Evolutionary conservation across 2,113 vertebrate species (phyloP), one percentile per base, ranked within the genome.

Genomic region (Maccullochella peelii): DNA sequence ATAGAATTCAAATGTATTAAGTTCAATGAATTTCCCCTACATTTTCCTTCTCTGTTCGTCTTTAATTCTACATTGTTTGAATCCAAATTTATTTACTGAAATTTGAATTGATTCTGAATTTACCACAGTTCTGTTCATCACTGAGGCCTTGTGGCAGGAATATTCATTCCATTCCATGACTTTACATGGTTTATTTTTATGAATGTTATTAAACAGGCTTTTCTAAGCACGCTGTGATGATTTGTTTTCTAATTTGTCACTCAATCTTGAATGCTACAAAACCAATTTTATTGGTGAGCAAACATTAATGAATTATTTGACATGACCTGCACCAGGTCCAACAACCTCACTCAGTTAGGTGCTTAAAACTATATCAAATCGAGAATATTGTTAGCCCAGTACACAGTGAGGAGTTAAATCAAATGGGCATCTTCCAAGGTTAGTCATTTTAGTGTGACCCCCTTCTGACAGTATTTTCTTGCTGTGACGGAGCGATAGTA

Each of bases 161-260:
- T 10, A 42, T 71, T 40, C 59, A 73, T 87, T 86, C 67, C 72
- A n/a, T n/a, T n/a, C n/a, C n/a, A n/a, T n/a, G n/a, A n/a, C 27
- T 84, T 85, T 75, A 77, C 70, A 50, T 66, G 44, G 78, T 89
- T 89, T 91, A 73, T 92, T 93, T 89, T 88, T 84, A 80, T 77
- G 62, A 85, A 89, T 84, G 82, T 42, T 1, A 90, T 88, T 89
- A 92, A 91, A 89, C 36, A 38, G 55, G 74, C 57, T 91, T 92
- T 91, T 84, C 4, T 50, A 57, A 82, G 80, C 57, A 71, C 18
- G 21, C 52, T 33, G 44, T 27, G 47, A 38, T 25, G 3, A 63
- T 59, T 75, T 59, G 6, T 54, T 69, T 54, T 70, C 3, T 50
- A 44, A 3, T 50, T 69, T 73, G 1, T 54, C 38, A 38, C 6